Conservation (phyloP, 2,797 vertebrate genomes). For the Oreortyx pictus region DNA sequence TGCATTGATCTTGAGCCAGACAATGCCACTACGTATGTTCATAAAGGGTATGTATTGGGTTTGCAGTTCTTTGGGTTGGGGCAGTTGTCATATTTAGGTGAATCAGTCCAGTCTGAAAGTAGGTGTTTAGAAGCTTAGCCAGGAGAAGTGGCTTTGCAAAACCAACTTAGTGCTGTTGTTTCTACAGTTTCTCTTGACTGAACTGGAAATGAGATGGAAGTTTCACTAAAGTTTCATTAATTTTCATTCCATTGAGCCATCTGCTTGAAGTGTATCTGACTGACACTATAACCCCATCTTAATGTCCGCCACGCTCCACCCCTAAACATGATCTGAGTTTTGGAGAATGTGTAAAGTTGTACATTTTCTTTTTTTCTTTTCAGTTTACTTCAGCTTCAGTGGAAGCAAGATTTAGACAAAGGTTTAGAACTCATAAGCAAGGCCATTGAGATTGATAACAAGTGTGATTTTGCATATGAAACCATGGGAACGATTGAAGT, state of each 20-base stretch:
- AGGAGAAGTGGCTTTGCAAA: neutral
- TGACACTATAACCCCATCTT: neutral
- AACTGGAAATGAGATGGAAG: neutral
- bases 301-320: neutral
- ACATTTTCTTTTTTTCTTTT: constrained; percentile 48
- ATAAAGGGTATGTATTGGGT: constrained; percentile 91
- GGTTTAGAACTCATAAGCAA: constrained; percentile 98
- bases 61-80: neutral
- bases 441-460: constrained; percentile 99
- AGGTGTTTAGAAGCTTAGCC: neutral
- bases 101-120: neutral
- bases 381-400: constrained; percentile 98
- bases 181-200: neutral
- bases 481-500: constrained; percentile 99
- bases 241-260: neutral
- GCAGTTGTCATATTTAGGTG: neutral
- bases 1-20: constrained; percentile 98
- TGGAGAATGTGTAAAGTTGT: neutral
- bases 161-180: neutral
- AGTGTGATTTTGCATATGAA: constrained; percentile 99
- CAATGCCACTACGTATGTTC: constrained; percentile 98
- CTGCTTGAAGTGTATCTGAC: neutral
- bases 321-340: neutral
- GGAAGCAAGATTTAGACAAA: constrained; percentile 98
- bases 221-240: neutral